Evolutionary conservation across 2,888 invertebrate species (phyloP).

Genomic region (Hypsopygia costalis): DNA sequence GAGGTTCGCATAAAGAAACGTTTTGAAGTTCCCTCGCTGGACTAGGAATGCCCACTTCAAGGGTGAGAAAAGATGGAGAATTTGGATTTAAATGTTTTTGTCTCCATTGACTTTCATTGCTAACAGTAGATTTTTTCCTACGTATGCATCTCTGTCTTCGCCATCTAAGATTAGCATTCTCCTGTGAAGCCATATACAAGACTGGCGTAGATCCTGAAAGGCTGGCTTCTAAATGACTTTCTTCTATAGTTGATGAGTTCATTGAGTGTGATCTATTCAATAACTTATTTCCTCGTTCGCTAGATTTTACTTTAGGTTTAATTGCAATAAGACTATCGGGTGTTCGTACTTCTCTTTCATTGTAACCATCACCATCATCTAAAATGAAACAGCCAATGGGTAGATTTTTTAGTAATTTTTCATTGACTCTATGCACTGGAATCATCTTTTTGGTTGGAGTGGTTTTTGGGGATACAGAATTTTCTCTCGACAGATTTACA

Average conservation of each 20-base stretch:
- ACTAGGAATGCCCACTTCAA: slow-evolving; percentile 70
- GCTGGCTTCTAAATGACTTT: slow-evolving; percentile 38
- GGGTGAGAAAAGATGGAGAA: slow-evolving; percentile 51
- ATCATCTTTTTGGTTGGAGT: slow-evolving; percentile 54
- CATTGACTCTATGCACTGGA: slow-evolving; percentile 55
- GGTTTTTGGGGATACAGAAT: slow-evolving; percentile 63
- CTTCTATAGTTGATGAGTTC: slow-evolving; percentile 40
- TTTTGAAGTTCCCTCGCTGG: slow-evolving; percentile 57
- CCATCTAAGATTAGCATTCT: slow-evolving; percentile 49
- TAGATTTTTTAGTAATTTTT: slow-evolving; percentile 62
- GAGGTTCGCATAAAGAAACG: slow-evolving; percentile 51
- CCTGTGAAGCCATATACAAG: slow-evolving; percentile 42
- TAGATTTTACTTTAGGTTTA: slow-evolving; percentile 24
- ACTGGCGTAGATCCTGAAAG: slow-evolving; percentile 66
- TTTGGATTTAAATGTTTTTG: slow-evolving; percentile 39
- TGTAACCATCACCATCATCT: slow-evolving; percentile 70
- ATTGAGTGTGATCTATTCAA: slow-evolving; percentile 62
- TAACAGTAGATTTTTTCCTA: slow-evolving; percentile 70
- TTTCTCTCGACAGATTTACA: slow-evolving; percentile 65
- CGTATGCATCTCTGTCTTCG: slow-evolving; percentile 81
- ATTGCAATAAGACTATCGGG: slow-evolving; percentile 48
- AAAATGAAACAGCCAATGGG: slow-evolving; percentile 69
- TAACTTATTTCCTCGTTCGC: slow-evolving; percentile 25
- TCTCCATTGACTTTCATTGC: slow-evolving; percentile 59
- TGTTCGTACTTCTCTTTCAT: slow-evolving; percentile 73